These are phyloP conservation scores for Clusia tigrina DNA, from an alignment of 2,888 invertebrate species.

Conservation along the genomic window DNA sequence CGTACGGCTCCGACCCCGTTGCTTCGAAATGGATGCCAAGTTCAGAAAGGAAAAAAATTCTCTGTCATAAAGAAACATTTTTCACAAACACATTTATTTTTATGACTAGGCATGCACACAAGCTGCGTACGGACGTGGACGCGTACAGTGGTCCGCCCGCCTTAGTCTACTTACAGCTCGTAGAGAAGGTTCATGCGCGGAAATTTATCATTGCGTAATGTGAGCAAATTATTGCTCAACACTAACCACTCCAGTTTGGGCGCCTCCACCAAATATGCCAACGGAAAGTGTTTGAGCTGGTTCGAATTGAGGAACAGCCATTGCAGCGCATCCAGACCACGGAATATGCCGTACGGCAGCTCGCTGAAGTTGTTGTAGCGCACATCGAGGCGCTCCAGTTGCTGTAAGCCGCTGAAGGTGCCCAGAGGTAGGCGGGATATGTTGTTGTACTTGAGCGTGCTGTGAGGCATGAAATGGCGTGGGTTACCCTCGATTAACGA, in stretches of 20 bases:
- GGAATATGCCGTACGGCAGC: constrained; percentile 62
- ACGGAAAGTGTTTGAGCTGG: constrained; percentile 62
- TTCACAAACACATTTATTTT: not conserved
- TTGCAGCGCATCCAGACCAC: constrained; percentile 62
- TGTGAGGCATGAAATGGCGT: constrained; percentile 27
- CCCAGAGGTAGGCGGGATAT: constrained; percentile 59
- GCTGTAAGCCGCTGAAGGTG: constrained; percentile 49
- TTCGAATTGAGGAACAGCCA: constrained; percentile 67
- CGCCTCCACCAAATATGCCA: constrained; percentile 63
- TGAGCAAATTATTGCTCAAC: constrained; percentile 66
- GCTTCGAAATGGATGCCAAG: no score
- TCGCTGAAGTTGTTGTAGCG: constrained; percentile 55
- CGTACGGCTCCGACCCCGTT: constrained; percentile 30
- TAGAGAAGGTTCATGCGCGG: constrained; percentile 64
- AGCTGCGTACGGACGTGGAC: not conserved
- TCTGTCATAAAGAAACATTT: no score
- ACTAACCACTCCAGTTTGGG: constrained; percentile 64
- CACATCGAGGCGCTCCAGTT: constrained; percentile 55
- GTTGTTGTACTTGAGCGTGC: constrained; percentile 60
- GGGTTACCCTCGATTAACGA: no score
- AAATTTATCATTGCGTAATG: constrained; percentile 63
- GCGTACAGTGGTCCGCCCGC: not conserved
- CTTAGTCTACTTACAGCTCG: constrained; percentile 65
- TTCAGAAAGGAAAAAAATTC: no score
- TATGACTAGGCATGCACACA: not conserved